These are phyloP conservation scores for Polypedilum pembai DNA, from an alignment of 1,140 invertebrate genomes.

Conservation along the genomic window DNA sequence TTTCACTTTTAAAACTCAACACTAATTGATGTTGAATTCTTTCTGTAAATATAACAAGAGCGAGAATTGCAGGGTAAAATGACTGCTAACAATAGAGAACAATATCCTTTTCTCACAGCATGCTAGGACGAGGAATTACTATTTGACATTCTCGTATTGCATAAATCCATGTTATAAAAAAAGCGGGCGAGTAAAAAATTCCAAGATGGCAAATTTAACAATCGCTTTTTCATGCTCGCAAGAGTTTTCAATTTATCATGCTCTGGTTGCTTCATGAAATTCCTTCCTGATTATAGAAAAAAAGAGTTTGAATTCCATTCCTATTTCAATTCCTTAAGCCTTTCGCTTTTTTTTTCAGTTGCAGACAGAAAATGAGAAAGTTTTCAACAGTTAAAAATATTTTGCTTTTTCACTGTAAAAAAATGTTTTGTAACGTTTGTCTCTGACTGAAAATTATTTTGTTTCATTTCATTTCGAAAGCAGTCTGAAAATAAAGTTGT, in stretches of 20 bases:
- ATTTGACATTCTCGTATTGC: background rate
- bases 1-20: too few relatives aligned
- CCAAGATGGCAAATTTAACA: background rate
- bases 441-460: slow-evolving; percentile 9
- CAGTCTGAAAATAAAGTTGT: slow-evolving; percentile 3
- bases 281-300: background rate
- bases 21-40: too few relatives aligned
- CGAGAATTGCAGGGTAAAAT: background rate
- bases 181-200: background rate
- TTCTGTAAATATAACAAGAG: too few relatives aligned
- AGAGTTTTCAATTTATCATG: slow-evolving; percentile 18
- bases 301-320: background rate
- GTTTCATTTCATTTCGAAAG: background rate
- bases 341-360: background rate
- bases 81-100: background rate
- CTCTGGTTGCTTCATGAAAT: slow-evolving; percentile 9
- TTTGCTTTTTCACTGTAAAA: background rate
- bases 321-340: background rate
- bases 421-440: slow-evolving; percentile 9
- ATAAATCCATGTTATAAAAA: background rate
- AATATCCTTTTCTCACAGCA: too few relatives aligned
- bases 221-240: slow-evolving; percentile 4
- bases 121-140: background rate
- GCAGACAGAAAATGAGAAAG: background rate
- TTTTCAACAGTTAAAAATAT: background rate